phyloP scores from a whole-genome alignment of 2,888 invertebrate genomes.

The Agrochola lychnidis region DNA sequence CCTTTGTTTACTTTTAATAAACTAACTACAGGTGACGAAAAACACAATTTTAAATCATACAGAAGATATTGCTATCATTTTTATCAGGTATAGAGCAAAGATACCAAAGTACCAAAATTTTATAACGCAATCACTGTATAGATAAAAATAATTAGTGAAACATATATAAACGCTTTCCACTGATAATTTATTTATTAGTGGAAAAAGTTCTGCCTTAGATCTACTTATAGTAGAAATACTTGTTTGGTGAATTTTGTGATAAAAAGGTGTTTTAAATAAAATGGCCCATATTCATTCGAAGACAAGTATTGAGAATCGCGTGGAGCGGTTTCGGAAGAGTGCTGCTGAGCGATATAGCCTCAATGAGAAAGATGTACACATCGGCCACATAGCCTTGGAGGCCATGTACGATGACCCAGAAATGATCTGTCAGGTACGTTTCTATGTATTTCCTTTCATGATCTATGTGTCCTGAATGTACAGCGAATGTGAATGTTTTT shows the following conservation, averaged over 20 bases:
- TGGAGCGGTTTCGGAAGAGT: slow-evolving; percentile 66
- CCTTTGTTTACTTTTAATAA: slow-evolving; percentile 32
- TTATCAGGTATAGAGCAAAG: slow-evolving; percentile 21
- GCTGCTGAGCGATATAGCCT: slow-evolving; percentile 71
- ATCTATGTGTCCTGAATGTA: not conserved
- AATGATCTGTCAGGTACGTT: slow-evolving; percentile 69
- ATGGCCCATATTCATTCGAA: slow-evolving; percentile 64
- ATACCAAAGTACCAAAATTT: slow-evolving; percentile 22
- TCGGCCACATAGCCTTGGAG: slow-evolving; percentile 75
- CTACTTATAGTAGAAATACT: slow-evolving; percentile 15
- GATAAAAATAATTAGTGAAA: slow-evolving; percentile 41
- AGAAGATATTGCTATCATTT: slow-evolving; percentile 11
- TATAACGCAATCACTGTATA: slow-evolving; percentile 43
- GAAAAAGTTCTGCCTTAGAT: slow-evolving; percentile 7
- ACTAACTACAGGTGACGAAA: slow-evolving; percentile 11
- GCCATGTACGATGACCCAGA: slow-evolving; percentile 71
- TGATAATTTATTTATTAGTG: slow-evolving; percentile 32
- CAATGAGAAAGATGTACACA: slow-evolving; percentile 71
- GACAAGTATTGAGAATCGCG: slow-evolving; percentile 64
- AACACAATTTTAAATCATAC: not conserved
- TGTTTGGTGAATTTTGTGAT: slow-evolving; percentile 30
- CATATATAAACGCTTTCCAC: slow-evolving; percentile 46
- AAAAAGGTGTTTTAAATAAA: slow-evolving; percentile 32
- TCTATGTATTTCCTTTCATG: too few species aligned
- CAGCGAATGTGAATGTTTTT: not conserved